Evolutionary conservation across 2,113 vertebrate genomes (phyloP).

Genomic region (Anhinga anhinga): DNA sequence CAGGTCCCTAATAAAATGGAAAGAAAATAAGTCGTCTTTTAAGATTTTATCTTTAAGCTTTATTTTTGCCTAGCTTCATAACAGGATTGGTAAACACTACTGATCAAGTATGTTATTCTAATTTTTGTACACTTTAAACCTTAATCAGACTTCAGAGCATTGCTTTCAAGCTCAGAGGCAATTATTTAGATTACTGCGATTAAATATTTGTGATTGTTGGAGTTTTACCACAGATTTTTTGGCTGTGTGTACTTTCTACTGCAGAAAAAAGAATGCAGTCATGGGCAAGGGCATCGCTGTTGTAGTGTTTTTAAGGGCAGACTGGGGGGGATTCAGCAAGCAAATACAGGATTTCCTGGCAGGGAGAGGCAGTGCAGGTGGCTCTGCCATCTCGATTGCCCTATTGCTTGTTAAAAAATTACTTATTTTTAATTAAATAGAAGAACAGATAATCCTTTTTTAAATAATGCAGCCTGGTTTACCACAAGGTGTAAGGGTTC

Average conservation of each 20-base stretch:
- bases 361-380: neutral
- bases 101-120: neutral
- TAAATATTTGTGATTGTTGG: constrained; percentile 26
- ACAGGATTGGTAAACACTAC: neutral
- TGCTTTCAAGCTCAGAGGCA: neutral
- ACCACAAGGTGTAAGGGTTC: neutral
- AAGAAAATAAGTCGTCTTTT: neutral
- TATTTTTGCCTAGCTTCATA: neutral
- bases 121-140: neutral
- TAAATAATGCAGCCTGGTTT: neutral
- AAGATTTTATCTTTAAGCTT: neutral
- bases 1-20: neutral
- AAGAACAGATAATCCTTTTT: neutral
- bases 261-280: neutral
- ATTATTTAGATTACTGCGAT: constrained; percentile 12
- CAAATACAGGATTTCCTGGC: neutral
- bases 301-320: neutral
- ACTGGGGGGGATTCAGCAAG: neutral
- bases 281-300: neutral
- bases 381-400: neutral
- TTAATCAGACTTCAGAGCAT: neutral
- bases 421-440: neutral
- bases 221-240: neutral
- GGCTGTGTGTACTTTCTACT: neutral
- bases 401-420: neutral